Base-by-base conservation (phyloP, 1,140 invertebrate species). In the Eumaeus atala region DNA sequence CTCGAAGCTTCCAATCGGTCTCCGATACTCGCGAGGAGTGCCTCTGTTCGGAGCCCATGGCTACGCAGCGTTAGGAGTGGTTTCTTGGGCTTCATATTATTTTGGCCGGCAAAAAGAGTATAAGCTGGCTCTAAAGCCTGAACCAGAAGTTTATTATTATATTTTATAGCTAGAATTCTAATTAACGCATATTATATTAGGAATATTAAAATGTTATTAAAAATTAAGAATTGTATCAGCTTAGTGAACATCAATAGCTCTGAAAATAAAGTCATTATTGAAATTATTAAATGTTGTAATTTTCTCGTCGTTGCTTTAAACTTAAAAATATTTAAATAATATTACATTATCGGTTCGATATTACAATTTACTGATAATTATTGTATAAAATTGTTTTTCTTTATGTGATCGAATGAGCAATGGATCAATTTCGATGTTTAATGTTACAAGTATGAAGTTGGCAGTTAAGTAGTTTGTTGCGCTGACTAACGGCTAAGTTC, bases 241-340 rank as follows among this genome's bases (percentile, higher is more conserved):
- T 87, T 87, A 87, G 81, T 79, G 67, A 87, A 84, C 81, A 87
- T 87, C 84, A 87, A 87, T 84, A 87, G 84, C 84, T 87, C 77
- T 77, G 77, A 72, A 80, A 84, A 77, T 74, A 76, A 81, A 80
- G 21, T 81, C 81, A 86, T 86, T 84, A 86, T 86, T 78, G 66
- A 86, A 84, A 86, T 82, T 83, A 86, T 82, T 83, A 75, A 81
- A 82, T 81, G 80, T 83, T 79, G 72, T 78, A 79, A 74, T 77
- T 58, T 73, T 76, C 64, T 64, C 58, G 62, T 57, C 44, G 53
- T 54, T 50, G 48, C 34, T 53, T 44, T 44, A 17, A 44, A 42
- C 33, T 53, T 53, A 17, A 52, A 40, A 28, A 53, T 53, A 28
- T 36, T 17, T 51, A 35, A 38, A 21, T 18, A 17, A 17, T 28